Evolutionary conservation across 2,888 invertebrate genomes (phyloP), one percentile per base, ranked within the genome.

Genomic region (Patella pellucida): DNA sequence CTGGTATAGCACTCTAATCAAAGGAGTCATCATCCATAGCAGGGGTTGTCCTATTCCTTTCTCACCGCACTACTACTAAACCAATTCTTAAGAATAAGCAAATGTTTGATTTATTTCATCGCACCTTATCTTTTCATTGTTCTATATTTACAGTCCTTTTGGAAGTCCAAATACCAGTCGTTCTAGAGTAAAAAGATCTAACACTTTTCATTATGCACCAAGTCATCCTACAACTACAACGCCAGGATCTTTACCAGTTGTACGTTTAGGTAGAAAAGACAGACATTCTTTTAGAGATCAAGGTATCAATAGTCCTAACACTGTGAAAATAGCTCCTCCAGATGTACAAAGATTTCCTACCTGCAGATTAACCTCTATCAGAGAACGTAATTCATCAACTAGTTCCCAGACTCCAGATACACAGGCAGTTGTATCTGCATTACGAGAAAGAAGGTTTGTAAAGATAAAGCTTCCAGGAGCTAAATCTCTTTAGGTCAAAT

Each of bases 251-350:
- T 16, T 84, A 56, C 87, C 87, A 11, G 81, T 81, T 62, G 86
- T 87, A 3, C 77, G 82, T 52, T 77, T 85, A 11, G 78, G 76
- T 50, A 80, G 78, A 67, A 73, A 78, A 52, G 79, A 81, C 70
- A 81, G 80, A 68, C 78, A 77, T 19, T 77, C 82, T 15, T 75
- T 85, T 19, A 73, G 78, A 16, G 83, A 83, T 71, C 79, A 81
- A n/a, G 78, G 80, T 76, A 56, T 83, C 54, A 78, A 81, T 52
- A 82, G 83, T 76, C 81, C 84, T n/a, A 85, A 83, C 70, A 84
- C 85, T 68, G 85, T 86, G 19, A 85, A 83, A 70, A 84, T 86
- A 52, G 86, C 85, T 27, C 85, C 86, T 23, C 86, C 85, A 31
- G 81, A 82, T 41, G 80, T 81, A 16, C 80, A 81, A 56, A 81